Evolutionary conservation across 1,140 invertebrate genomes (phyloP), one percentile per base, ranked within the genome.

Genomic region (Ptiloglossa arizonensis): DNA sequence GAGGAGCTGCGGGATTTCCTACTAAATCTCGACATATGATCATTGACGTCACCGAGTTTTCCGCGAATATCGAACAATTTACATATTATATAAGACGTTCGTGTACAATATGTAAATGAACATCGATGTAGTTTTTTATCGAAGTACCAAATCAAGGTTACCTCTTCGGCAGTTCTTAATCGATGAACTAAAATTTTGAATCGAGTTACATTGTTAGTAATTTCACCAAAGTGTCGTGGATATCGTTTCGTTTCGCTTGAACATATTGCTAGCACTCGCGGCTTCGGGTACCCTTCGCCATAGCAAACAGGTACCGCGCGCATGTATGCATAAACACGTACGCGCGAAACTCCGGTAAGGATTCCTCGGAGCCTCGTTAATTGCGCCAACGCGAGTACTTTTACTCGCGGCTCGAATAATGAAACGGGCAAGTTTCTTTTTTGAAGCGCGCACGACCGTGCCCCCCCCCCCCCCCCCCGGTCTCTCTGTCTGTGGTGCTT

Each of bases 321-420:
- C 35, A 29, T 48, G 24, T 57, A 69, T 44, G 19, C 52, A 32
- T 48, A 64, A 27, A 46, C 5, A 41, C 41, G 38, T 32, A 57
- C 46, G 48, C 24, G 41, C 32, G 38, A 52, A 24, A 56, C 29
- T 74, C 60, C 35, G 38, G n/a, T 57, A 57, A 57, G 29, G 60
- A 79, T 75, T 64, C 52, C 22, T 57, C 35, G 44, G 13, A 35
- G 60, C 48, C 41, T 73, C 60, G 60, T 74, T 74, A 74, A 74
- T 74, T 67, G 72, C 63, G 29, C 72, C 56, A 52, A 60, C 44
- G 32, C 46, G 24, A 66, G 41, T 64, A 75, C 70, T 59, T 80
- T 60, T 62, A 77, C 56, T 64, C 52, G 41, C 11, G 8, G 8
- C 17, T 38, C 44, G 70, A 72, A 64, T 72, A 72, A 72, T 63